These are phyloP conservation scores for Chrysomallon squamiferum DNA, from an alignment of 1,140 invertebrate genomes.

Conservation along the genomic window DNA sequence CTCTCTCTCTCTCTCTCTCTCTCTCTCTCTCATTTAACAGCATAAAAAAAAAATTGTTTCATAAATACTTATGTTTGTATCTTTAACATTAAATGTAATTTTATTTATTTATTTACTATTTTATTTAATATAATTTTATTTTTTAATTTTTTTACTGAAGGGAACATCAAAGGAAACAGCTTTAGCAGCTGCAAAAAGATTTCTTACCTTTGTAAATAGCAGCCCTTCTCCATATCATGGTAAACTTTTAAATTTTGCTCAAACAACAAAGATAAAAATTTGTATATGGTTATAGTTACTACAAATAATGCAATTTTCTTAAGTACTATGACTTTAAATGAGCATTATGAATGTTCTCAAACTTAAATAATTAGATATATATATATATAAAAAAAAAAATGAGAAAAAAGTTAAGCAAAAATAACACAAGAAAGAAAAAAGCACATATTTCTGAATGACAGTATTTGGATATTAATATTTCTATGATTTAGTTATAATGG, in stretches of 20 bases:
- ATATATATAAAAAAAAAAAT: neutral
- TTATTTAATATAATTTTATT: too few species aligned
- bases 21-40: too few species aligned
- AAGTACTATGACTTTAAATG: neutral
- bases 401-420: neutral
- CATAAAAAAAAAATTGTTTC: too few species aligned
- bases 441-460: too few species aligned
- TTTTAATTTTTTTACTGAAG: too few species aligned
- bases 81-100: too few species aligned
- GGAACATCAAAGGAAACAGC: slow-evolving; percentile 41
- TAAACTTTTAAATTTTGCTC: slow-evolving; percentile 23
- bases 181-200: slow-evolving; percentile 52
- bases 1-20: too few species aligned
- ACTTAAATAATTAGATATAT: neutral
- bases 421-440: neutral
- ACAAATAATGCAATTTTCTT: neutral
- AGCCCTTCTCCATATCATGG: slow-evolving; percentile 64
- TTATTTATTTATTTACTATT: too few species aligned
- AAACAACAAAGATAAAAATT: neutral
- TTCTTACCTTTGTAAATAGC: slow-evolving; percentile 59
- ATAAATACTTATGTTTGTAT: too few species aligned
- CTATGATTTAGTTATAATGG: too few species aligned
- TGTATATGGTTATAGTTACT: neutral
- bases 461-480: too few species aligned
- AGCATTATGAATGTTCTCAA: neutral